phyloP scores from a whole-genome alignment of 2,797 vertebrate species.

The Semaprochilodus insignis region DNA sequence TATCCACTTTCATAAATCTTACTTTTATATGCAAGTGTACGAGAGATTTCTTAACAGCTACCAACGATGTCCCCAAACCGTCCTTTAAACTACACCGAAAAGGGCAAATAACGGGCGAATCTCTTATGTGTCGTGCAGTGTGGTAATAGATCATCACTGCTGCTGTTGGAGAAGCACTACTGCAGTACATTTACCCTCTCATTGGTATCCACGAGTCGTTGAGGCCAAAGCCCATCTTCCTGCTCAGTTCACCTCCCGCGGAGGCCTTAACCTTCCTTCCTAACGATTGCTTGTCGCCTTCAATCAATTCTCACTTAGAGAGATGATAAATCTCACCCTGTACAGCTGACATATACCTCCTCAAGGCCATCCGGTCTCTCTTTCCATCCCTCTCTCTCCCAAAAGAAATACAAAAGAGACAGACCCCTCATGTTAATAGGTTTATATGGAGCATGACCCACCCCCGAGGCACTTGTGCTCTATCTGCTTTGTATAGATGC shows the following conservation, averaged over 20 bases:
- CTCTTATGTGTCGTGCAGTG: background rate
- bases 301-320: conserved; percentile 52
- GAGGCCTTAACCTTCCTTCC: conserved; percentile 41
- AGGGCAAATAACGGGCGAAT: background rate
- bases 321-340: conserved; percentile 48
- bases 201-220: conserved; percentile 28
- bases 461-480: background rate
- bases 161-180: conserved; percentile 8
- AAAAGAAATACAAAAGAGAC: conserved; percentile 16
- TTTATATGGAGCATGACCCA: conserved; percentile 5
- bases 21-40: background rate
- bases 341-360: conserved; percentile 39
- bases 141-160: conserved; percentile 17
- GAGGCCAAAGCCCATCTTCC: conserved; percentile 7
- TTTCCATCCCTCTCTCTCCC: background rate
- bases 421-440: background rate
- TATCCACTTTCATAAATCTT: too few relatives aligned
- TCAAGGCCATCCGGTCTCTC: conserved; percentile 42
- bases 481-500: conserved; percentile 25
- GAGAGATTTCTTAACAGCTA: background rate
- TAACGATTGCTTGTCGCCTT: conserved; percentile 46
- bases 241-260: conserved; percentile 10
- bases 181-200: background rate
- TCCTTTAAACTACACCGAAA: conserved; percentile 12
- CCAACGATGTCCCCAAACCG: background rate